Base-by-base conservation (phyloP, 2,113 vertebrate genomes). In the Scortum barcoo region DNA sequence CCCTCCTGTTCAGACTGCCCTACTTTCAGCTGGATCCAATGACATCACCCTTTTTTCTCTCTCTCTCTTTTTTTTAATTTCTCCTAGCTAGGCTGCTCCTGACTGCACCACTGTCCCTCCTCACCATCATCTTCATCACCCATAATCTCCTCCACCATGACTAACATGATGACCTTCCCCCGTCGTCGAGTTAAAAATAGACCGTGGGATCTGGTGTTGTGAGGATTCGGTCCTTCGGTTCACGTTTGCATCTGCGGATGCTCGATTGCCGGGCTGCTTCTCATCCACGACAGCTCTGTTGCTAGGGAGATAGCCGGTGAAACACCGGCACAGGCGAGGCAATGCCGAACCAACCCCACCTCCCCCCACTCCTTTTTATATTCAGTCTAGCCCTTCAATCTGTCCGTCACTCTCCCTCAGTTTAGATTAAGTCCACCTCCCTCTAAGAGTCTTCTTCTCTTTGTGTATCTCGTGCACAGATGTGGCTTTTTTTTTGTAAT, bases 11-110 rank as follows among this genome's bases (percentile, higher is more conserved):
- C 92, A 87, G 85, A 86, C 91, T 95, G 95, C 89, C 94, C 95
- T 95, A 95, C 93, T 95, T 95, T 94, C 94, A 90, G 93, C 89
- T 92, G 87, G 84, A 93, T 90, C 86, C 86, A 63, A 86, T 95
- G 94, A 95, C 95, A 94, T 95, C 94, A 94, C 69, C 77, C 70
- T 85, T 75, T 66, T 36, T 58, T 86, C 53, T 28, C 38, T 8
- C 38, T 8, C 40, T 2, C 48, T 7, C 6, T 24, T 2, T 70
- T 83, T 76, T 60, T 6, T 1, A 72, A 70, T 62, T 77, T 77
- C 74, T 89, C 74, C 84, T 53, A 22, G 65, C 86, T 57, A 67
- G 84, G 48, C 74, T 74, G 60, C 74, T 61, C 72, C 88, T 61
- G 62, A 70, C 73, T 89, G 86, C 83, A 66, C 53, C 76, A 53